Evolutionary conservation across 37 sponge, comb jelly and placozoan genomes (phyloP).

Genomic region (Spongilla lacustris): DNA sequence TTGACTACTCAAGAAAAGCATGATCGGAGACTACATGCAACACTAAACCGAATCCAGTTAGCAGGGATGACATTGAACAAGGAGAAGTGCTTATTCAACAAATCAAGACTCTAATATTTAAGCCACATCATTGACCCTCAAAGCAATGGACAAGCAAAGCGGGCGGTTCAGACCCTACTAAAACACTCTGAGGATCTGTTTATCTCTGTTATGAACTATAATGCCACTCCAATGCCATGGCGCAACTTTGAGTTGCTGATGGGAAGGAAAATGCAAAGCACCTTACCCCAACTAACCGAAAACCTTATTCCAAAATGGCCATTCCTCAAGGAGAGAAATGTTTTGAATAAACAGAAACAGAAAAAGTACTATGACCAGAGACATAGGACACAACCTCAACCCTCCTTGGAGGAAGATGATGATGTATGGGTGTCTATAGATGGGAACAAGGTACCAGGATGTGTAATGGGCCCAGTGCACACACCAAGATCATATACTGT

Average conservation of each 20-base stretch:
- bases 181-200: conserved; percentile 18
- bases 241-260: conserved; percentile 35
- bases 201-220: conserved; percentile 16
- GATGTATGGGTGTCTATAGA: no score
- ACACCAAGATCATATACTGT: no score
- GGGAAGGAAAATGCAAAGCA: conserved; percentile 7
- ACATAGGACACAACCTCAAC: no score
- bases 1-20: background rate
- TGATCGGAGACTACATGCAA: background rate
- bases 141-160: conserved; percentile 42
- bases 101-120: conserved; percentile 10
- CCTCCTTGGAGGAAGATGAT: no score
- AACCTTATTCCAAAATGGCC: no score
- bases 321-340: no score
- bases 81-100: conserved; percentile 34
- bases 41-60: background rate
- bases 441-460: no score
- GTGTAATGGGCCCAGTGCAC: no score
- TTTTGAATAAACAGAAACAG: no score
- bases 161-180: conserved; percentile 39
- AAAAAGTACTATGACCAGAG: no score
- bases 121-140: conserved; percentile 46
- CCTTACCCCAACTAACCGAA: no score
- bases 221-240: conserved; percentile 51
- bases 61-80: background rate